Evolutionary conservation across 1,140 invertebrate species (phyloP), one percentile per base, ranked within the genome.

Genomic region (Eubasilissa regina): DNA sequence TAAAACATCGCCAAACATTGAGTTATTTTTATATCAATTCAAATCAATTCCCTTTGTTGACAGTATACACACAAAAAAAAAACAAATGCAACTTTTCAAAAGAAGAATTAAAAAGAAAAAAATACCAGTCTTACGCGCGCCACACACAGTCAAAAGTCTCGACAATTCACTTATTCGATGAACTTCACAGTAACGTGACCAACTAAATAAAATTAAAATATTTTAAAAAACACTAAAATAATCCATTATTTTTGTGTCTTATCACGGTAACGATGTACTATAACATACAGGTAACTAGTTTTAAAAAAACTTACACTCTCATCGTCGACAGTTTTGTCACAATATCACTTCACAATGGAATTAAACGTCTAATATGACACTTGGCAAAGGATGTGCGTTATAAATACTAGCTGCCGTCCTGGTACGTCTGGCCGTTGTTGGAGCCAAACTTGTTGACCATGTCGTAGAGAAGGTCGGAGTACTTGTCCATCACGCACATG

Each of bases 401-500:
- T 68, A 21, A n/a, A 21, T 55, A 73, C 48, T 73, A 73, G 68
- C 68, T 73, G 48, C 56, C 56, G 1, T 68, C 64, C 64, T 47
- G 43, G 17, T 73, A 73, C 4, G 47, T 19, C 13, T 53, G 15
- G 4, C 47, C 25, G 58, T 82, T 80, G 44, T 68, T 80, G 21
- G 64, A 66, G 13, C 74, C 64, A 25, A 80, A 78, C 15, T 80
- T 88, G 82, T 89, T 89, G 0, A 89, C 85, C 11, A 89, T 81
- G 4, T 88, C 87, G 75, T 89, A 88, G 10, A 81, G 58, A 4
- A 83, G 44, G 75, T 83, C 81, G 0, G 87, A 88, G 80, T 89
- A 89, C 64, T 89, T 87, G 72, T 88, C 87, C 64, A 89, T 88
- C 12, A 88, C 84, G 0, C 86, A 86, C 85, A 89, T 87, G 0